phyloP scores from a whole-genome alignment of 2,113 vertebrate species.

The Scytalopus superciliaris region DNA sequence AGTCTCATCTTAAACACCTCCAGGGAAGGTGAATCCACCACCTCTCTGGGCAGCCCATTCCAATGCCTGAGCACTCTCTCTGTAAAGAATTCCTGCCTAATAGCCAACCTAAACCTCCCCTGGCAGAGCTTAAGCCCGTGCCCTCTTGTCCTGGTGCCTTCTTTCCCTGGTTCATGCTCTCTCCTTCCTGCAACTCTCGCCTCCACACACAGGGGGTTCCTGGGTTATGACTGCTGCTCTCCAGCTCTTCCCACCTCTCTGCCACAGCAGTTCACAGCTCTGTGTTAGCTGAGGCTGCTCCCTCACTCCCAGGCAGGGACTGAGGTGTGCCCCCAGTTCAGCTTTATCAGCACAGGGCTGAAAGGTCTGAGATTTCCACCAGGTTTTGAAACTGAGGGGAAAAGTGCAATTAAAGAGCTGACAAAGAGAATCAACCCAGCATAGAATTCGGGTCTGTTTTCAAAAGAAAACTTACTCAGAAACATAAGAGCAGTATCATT shows the following conservation, averaged over 20 bases:
- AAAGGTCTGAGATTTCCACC: background rate
- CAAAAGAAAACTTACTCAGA: background rate
- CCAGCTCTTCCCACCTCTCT: background rate
- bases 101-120: too few relatives aligned
- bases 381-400: background rate
- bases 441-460: background rate
- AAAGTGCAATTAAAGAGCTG: background rate
- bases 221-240: background rate
- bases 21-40: too few relatives aligned
- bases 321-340: background rate
- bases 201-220: fast-evolving
- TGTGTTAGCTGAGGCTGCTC: background rate
- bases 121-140: too few relatives aligned
- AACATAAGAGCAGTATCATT: background rate
- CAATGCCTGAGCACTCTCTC: too few relatives aligned
- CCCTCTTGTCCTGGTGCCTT: too few relatives aligned
- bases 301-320: background rate
- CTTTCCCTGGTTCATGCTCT: background rate
- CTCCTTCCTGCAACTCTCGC: background rate
- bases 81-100: too few relatives aligned
- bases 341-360: background rate
- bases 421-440: background rate
- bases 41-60: too few relatives aligned
- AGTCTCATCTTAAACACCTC: too few relatives aligned
- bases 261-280: background rate